Evolutionary conservation across 2,888 invertebrate genomes (phyloP).

Genomic region (Busseola fusca): DNA sequence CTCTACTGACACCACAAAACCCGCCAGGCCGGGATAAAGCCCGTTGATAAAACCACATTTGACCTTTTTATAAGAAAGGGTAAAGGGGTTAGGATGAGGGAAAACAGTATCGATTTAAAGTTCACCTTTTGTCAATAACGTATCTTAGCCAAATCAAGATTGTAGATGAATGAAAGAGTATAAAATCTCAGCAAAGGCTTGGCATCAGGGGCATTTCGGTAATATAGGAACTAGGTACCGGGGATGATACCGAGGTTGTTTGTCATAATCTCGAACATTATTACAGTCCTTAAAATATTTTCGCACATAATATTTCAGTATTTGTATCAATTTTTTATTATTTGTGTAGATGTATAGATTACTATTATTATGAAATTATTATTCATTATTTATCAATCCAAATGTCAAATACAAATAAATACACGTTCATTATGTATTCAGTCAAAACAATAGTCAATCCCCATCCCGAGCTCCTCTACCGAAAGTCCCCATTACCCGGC

Average conservation of each 20-base stretch:
- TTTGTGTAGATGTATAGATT: no score
- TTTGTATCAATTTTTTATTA: no score
- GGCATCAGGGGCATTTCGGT: constrained; percentile 40
- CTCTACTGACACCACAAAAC: constrained; percentile 51
- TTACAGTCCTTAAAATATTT: constrained; percentile 55
- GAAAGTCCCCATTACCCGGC: no score
- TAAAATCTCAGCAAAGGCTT: constrained; percentile 39
- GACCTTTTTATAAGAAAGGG: constrained; percentile 62
- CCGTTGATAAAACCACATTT: constrained; percentile 64
- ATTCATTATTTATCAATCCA: no score
- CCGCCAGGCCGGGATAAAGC: constrained; percentile 43
- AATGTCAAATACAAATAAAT: no score
- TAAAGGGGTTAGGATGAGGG: constrained; percentile 55
- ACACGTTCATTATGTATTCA: no score
- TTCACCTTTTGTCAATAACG: constrained; percentile 49
- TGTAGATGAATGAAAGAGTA: constrained; percentile 41
- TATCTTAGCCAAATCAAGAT: constrained; percentile 49
- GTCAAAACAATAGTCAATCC: no score
- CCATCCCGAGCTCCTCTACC: no score
- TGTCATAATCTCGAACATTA: constrained; percentile 53
- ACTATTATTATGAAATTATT: no score
- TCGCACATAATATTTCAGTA: no score
- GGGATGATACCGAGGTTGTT: constrained; percentile 53
- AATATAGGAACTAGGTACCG: constrained; percentile 48
- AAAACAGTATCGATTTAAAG: constrained; percentile 61